These are phyloP conservation scores for Petrocephalus schoutedeni DNA, from an alignment of 2,797 vertebrate species.

Conservation along the genomic window DNA sequence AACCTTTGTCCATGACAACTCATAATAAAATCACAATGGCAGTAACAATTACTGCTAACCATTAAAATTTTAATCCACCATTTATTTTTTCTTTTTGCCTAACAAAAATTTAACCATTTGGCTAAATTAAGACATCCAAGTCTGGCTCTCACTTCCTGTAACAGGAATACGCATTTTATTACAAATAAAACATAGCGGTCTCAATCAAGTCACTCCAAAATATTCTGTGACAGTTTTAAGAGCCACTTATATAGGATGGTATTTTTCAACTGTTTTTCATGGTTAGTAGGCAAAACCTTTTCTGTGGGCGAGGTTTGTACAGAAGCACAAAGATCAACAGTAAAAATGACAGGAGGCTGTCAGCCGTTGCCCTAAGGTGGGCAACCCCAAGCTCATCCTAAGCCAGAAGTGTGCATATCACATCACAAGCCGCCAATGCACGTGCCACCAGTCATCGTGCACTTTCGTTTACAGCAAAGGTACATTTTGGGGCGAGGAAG, in stretches of 20 bases:
- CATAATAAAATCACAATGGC: neutral
- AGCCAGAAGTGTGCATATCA: neutral
- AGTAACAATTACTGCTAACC: conserved; percentile 4
- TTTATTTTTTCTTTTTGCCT: neutral
- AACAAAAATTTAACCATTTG: neutral
- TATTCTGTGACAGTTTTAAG: neutral
- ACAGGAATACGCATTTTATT: neutral
- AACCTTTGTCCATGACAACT: neutral
- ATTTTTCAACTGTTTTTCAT: neutral
- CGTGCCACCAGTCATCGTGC: neutral
- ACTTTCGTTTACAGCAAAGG: neutral
- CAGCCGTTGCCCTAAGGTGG: neutral
- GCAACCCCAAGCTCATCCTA: neutral
- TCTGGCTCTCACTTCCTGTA: neutral
- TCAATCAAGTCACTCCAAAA: neutral
- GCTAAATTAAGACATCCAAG: neutral
- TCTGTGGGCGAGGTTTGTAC: neutral
- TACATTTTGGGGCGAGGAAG: neutral
- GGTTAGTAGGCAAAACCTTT: neutral
- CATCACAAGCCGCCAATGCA: neutral
- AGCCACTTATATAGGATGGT: neutral
- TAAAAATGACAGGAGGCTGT: neutral
- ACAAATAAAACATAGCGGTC: neutral
- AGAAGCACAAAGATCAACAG: neutral
- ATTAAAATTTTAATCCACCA: neutral